Percentiles rank a stretch among this genome's conserved stretches.
These are phyloP conservation scores for Anas platyrhynchos DNA, from an alignment of 2,113 vertebrate species.

Conservation along the genomic window DNA sequence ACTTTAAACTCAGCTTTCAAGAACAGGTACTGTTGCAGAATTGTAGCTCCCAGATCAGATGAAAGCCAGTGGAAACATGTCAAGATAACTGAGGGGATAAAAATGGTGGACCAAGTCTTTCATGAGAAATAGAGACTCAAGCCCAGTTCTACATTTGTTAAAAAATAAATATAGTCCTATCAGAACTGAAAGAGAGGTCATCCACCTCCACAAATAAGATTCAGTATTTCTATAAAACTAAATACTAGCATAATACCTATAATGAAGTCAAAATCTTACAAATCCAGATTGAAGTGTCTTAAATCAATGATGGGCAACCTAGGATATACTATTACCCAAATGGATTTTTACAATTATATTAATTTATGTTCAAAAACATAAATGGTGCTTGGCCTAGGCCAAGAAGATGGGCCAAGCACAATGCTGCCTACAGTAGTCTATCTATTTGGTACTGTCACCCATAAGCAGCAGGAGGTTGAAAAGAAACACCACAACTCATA, in stretches of 20 bases:
- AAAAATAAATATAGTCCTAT: not conserved
- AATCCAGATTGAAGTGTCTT: not conserved
- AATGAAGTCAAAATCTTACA: not conserved
- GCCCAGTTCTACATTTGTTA: not conserved
- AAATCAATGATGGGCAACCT: not conserved
- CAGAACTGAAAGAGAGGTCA: not conserved
- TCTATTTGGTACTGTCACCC: not conserved
- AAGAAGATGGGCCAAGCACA: not conserved
- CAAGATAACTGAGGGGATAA: not conserved
- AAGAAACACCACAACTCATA: not conserved
- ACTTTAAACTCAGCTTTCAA: not conserved
- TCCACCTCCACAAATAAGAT: rapidly evolving
- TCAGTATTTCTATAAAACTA: not conserved
- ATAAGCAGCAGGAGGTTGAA: not conserved
- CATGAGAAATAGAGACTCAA: not conserved
- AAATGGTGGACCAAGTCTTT: not conserved
- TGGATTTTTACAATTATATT: not conserved
- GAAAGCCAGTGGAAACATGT: not conserved
- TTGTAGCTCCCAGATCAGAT: not conserved
- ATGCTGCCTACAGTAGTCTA: not conserved
- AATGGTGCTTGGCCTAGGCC: not conserved
- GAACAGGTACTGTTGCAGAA: not conserved
- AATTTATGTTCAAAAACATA: not conserved
- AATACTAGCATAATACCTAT: not conserved
- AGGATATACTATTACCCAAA: not conserved